Conservation (phyloP, 2,888 invertebrate genomes). For the Meandrusa payeni region DNA sequence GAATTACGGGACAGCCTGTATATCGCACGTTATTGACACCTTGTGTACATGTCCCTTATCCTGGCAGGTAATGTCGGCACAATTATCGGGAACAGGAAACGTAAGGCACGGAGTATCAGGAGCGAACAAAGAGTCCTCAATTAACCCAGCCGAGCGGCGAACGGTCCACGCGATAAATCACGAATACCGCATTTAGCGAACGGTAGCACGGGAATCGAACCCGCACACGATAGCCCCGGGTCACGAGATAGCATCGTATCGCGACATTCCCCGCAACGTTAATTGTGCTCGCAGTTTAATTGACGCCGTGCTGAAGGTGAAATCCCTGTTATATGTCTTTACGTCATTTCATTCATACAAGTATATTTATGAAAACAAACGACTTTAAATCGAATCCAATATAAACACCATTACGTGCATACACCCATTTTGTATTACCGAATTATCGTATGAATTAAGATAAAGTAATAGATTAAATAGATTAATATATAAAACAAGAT, state of each 20-base stretch:
- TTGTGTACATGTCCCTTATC: too few species aligned
- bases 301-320: constrained; percentile 49
- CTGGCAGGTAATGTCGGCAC: neutral
- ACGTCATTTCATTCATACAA: neutral
- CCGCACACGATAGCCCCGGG: constrained; percentile 69
- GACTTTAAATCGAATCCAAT: too few species aligned
- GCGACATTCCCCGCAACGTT: constrained; percentile 62
- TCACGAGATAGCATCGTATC: constrained; percentile 67
- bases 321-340: neutral
- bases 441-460: too few species aligned
- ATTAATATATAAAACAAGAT: too few species aligned
- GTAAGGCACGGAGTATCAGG: constrained; percentile 27
- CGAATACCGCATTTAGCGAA: constrained; percentile 45
- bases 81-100: constrained; percentile 21
- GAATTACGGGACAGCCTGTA: too few species aligned
- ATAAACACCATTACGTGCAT: too few species aligned
- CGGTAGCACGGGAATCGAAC: constrained; percentile 64
- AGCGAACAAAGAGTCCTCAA: constrained; percentile 47
- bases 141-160: constrained; percentile 57
- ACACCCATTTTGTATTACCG: too few species aligned
- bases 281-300: constrained; percentile 65
- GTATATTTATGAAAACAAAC: too few species aligned
- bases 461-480: too few species aligned
- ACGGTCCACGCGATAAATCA: constrained; percentile 65
- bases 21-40: too few species aligned